phyloP scores from a whole-genome alignment of 1,140 invertebrate species.

The Drosophila prosaltans region DNA sequence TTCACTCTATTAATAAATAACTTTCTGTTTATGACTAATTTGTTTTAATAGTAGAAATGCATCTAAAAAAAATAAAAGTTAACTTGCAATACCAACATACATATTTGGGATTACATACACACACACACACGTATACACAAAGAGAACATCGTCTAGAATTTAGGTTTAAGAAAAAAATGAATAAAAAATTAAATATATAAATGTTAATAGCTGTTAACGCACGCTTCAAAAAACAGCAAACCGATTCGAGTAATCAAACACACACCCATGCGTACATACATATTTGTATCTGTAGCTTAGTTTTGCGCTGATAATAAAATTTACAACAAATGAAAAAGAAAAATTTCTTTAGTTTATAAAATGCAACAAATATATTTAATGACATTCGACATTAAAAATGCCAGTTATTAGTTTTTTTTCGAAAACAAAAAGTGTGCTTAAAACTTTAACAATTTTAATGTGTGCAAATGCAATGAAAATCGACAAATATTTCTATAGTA shows the following conservation, averaged over 20 bases:
- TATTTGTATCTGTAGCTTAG: conserved; percentile 56
- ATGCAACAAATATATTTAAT: conserved; percentile 36
- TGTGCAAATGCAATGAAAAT: conserved; percentile 48
- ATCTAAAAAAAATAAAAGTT: conserved; percentile 44
- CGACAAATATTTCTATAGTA: conserved; percentile 2
- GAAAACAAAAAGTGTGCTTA: conserved; percentile 72
- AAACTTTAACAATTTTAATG: conserved; percentile 38
- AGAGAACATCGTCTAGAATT: conserved; percentile 44
- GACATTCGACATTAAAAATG: conserved; percentile 67
- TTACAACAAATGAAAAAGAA: conserved; percentile 46
- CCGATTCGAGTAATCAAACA: conserved; percentile 45
- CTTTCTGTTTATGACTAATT: background rate
- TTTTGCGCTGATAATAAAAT: conserved; percentile 58
- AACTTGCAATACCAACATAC: conserved; percentile 16
- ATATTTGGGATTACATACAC: conserved; percentile 20
- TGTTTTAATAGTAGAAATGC: conserved; percentile 23
- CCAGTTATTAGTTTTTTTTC: conserved; percentile 64
- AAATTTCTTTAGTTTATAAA: conserved; percentile 35
- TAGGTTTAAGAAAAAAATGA: conserved; percentile 47
- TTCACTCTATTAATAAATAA: conserved; percentile 4
- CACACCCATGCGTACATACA: conserved; percentile 24
- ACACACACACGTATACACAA: conserved; percentile 42
- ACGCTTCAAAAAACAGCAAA: conserved; percentile 54
- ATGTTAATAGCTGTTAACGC: conserved; percentile 74
- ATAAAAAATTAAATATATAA: conserved; percentile 29